Evolutionary conservation across 2,888 invertebrate genomes (phyloP).

Genomic region (Tortricodes alternella): DNA sequence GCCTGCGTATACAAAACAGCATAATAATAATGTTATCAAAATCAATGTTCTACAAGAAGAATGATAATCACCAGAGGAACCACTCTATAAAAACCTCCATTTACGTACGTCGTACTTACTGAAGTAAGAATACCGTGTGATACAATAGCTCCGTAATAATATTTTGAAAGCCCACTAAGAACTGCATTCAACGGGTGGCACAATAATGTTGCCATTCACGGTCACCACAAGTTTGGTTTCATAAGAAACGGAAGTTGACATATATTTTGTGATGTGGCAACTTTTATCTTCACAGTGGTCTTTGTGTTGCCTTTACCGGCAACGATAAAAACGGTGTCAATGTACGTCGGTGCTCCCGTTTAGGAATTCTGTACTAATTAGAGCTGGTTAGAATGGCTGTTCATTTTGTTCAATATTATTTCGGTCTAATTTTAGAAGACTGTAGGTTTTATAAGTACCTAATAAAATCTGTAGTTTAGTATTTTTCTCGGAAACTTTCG

Average conservation of each 20-base stretch:
- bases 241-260: slow-evolving; percentile 64
- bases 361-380: neutral
- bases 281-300: slow-evolving; percentile 43
- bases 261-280: slow-evolving; percentile 54
- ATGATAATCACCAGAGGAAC: too few species aligned
- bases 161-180: slow-evolving; percentile 63
- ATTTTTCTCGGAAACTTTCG: too few species aligned
- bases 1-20: too few species aligned
- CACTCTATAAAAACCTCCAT: neutral
- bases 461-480: too few species aligned
- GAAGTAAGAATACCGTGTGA: slow-evolving; percentile 45
- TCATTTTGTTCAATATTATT: too few species aligned
- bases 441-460: too few species aligned
- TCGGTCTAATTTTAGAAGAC: too few species aligned
- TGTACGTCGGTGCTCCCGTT: slow-evolving; percentile 27
- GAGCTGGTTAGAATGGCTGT: too few species aligned
- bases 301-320: slow-evolving; percentile 31
- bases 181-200: slow-evolving; percentile 47
- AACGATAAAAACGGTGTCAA: neutral
- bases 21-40: too few species aligned
- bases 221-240: slow-evolving; percentile 43
- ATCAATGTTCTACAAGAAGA: too few species aligned
- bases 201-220: slow-evolving; percentile 51
- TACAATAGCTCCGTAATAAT: slow-evolving; percentile 59
- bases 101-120: slow-evolving; percentile 30